Conservation (phyloP, 1,140 invertebrate genomes). For the Acromyrmex charruanus region DNA sequence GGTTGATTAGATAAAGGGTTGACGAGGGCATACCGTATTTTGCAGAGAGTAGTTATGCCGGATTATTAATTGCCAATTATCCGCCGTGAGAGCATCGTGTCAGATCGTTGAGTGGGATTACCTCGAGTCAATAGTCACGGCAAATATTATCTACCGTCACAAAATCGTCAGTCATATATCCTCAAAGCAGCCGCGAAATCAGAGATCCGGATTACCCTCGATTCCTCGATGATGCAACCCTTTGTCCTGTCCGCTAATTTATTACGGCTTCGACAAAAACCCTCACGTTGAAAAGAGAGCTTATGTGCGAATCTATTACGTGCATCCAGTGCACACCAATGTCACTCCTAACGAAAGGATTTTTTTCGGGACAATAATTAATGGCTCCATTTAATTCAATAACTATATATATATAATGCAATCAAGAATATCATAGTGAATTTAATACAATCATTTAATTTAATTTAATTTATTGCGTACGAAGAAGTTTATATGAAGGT, state of each 20-base stretch:
- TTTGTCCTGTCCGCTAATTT: slow-evolving; percentile 16
- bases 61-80: slow-evolving; percentile 52
- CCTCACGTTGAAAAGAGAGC: background rate
- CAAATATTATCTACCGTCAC: slow-evolving; percentile 51
- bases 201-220: slow-evolving; percentile 17
- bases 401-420: background rate
- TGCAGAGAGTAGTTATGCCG: background rate
- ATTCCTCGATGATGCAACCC: slow-evolving; percentile 5
- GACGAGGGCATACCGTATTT: slow-evolving; percentile 8
- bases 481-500: too few relatives aligned
- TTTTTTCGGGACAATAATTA: background rate
- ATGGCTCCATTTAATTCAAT: background rate
- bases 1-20: slow-evolving; percentile 18
- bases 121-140: slow-evolving; percentile 57
- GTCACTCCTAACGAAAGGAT: background rate
- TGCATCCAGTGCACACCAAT: background rate
- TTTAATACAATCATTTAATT: background rate
- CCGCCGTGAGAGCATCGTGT: slow-evolving; percentile 41
- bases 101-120: slow-evolving; percentile 23
- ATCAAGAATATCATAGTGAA: background rate
- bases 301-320: background rate
- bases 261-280: slow-evolving; percentile 30
- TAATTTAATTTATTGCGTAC: too few relatives aligned
- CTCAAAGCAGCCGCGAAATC: slow-evolving; percentile 25
- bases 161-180: slow-evolving; percentile 41